Conservation (phyloP, 2,797 vertebrate genomes). For the Melanotaenia maccullochi region DNA sequence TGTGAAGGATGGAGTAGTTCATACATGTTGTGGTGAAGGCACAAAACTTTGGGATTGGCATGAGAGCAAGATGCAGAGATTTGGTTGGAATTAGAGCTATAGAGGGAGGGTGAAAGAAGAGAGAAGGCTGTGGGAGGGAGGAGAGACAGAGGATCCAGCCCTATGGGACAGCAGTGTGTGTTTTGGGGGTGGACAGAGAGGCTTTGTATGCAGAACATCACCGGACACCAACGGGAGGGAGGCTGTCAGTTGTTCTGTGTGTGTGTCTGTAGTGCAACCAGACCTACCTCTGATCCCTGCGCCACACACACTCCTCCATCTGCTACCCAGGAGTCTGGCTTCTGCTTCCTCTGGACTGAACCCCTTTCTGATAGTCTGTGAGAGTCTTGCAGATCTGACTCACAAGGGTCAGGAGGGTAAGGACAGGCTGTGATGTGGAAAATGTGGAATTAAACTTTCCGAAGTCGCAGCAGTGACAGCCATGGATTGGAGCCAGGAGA, state of each 20-base stretch:
- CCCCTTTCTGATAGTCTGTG: not conserved
- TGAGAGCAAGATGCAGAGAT: conserved; percentile 57
- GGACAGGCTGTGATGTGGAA: conserved; percentile 57
- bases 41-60: conserved; percentile 31
- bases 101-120: conserved; percentile 33
- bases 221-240: conserved; percentile 65
- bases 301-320: conserved; percentile 68
- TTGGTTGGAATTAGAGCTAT: conserved; percentile 41
- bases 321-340: conserved; percentile 63
- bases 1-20: conserved; percentile 22
- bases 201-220: conserved; percentile 74
- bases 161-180: conserved; percentile 65
- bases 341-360: conserved; percentile 41
- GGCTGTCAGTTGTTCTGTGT: conserved; percentile 67
- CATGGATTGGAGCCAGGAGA: conserved; percentile 50
- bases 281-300: conserved; percentile 69
- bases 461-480: conserved; percentile 5
- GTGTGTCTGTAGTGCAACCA: conserved; percentile 74
- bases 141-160: conserved; percentile 70
- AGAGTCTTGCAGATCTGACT: conserved; percentile 29
- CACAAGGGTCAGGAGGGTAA: conserved; percentile 38
- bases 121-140: conserved; percentile 63
- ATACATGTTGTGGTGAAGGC: conserved; percentile 27
- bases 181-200: conserved; percentile 74
- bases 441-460: conserved; percentile 70